These are phyloP conservation scores for Sialis lutaria DNA, from an alignment of 2,888 invertebrate genomes.

Conservation along the genomic window DNA sequence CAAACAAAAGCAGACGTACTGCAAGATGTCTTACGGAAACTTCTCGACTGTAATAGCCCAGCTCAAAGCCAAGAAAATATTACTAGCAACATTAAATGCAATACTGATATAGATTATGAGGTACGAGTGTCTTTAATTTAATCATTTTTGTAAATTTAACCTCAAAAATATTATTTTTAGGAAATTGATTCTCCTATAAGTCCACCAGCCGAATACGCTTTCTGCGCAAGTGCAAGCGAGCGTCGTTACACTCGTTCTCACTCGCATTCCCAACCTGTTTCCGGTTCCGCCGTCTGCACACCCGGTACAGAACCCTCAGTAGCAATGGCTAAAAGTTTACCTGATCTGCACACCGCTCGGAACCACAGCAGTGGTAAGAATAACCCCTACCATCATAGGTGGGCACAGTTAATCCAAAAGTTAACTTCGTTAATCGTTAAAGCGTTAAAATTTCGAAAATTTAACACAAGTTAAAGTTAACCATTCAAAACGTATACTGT, in stretches of 20 bases:
- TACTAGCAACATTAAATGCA: slow-evolving; percentile 13
- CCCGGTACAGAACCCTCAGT: slow-evolving; percentile 7
- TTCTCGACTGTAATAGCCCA: slow-evolving; percentile 58
- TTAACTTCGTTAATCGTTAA: no score
- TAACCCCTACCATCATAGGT: no score
- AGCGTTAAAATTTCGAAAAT: no score
- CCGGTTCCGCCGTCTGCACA: slow-evolving; percentile 29
- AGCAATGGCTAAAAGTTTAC: slow-evolving; percentile 44
- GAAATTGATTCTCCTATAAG: slow-evolving; percentile 33
- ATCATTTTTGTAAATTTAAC: no score
- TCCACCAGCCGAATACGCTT: slow-evolving; percentile 54
- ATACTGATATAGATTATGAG: neutral
- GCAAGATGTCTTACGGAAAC: slow-evolving; percentile 59
- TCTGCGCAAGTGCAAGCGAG: slow-evolving; percentile 15
- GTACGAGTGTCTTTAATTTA: neutral
- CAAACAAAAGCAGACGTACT: slow-evolving; percentile 40
- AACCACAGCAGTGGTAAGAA: slow-evolving; percentile 8
- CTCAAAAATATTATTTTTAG: no score
- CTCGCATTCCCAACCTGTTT: slow-evolving; percentile 42
- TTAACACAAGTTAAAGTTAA: no score
- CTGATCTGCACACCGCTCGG: slow-evolving; percentile 43
- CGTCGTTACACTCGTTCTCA: slow-evolving; percentile 34
- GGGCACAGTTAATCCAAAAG: no score
- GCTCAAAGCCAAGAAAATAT: slow-evolving; percentile 28
- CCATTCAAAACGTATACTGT: no score